Base-by-base conservation (phyloP, 2,113 vertebrate species). In the Galbula dea region DNA sequence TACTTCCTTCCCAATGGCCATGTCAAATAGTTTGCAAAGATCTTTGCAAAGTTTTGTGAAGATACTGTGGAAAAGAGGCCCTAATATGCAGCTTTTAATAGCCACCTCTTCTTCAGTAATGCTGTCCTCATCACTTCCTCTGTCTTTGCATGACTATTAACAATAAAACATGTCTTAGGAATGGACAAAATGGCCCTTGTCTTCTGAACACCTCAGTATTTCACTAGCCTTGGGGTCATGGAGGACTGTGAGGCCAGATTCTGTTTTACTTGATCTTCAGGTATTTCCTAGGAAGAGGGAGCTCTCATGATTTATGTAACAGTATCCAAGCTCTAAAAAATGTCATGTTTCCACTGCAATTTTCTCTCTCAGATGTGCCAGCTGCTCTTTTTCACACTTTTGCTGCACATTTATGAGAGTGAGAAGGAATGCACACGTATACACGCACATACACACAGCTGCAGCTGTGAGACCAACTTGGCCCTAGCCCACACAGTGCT, bases 301-400 rank as follows among this genome's bases (percentile, higher is more conserved):
- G 22, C 15, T 69, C 27, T 92, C 67, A 54, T 5, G 15, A 71
- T 89, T 77, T 83, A 21, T 67, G 75, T 48, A 63, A 74, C 59
- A 87, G 78, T 73, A 93, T 89, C 16, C 15, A 77, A 91, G 69
- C 51, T 90, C 71, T 89, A 49, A 83, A 92, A 95, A 67, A 34
- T 57, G 59, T 80, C 74, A 26, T 67, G 30, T 86, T 96, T 96
- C 93, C 89, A 86, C 73, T 88, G 94, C 45, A 37, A 68, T 93
- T 97, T 97, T 95, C 95, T 95, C 94, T 95, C 93, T 96, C 82
- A 32, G 79, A 93, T 81, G 68, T 92, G 93, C 96, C 97, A 94
- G 94, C 95, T 97, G 97, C 95, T 95, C 80, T 63, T 94, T 96
- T 96, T 97, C 96, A 68, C 95, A 96, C 95, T 97, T 97, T 95